phyloP scores from a whole-genome alignment of 2,113 vertebrate genomes.

The Harpagus bidentatus region DNA sequence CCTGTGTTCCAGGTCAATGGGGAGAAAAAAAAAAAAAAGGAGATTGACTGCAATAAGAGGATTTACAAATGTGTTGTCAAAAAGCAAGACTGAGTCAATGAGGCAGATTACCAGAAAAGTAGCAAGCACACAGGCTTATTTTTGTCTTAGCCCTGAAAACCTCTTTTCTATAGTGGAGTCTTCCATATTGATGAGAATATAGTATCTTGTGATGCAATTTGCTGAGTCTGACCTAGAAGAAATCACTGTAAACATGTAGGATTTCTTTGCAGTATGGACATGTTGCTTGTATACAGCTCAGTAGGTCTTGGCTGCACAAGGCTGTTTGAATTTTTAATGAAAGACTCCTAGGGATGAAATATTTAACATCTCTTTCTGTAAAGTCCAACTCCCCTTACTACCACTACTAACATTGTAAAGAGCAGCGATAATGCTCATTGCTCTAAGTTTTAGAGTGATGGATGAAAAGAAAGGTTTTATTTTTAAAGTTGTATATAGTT shows the following conservation, averaged over 20 bases:
- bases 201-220: neutral
- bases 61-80: neutral
- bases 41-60: neutral
- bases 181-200: neutral
- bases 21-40: rapidly evolving
- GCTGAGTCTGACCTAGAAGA: neutral
- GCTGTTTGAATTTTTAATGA: conserved; percentile 18
- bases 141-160: neutral
- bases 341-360: neutral
- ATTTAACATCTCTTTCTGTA: neutral
- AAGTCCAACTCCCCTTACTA: neutral
- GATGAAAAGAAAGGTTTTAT: neutral
- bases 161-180: neutral
- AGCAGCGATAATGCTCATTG: neutral
- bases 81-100: neutral
- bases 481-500: neutral
- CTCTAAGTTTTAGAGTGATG: neutral
- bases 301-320: neutral
- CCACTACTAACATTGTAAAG: neutral
- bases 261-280: neutral
- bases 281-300: neutral
- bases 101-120: neutral
- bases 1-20: neutral
- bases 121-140: neutral
- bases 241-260: neutral